phyloP scores from a whole-genome alignment of 2,888 invertebrate genomes.

The Arge pagana region DNA sequence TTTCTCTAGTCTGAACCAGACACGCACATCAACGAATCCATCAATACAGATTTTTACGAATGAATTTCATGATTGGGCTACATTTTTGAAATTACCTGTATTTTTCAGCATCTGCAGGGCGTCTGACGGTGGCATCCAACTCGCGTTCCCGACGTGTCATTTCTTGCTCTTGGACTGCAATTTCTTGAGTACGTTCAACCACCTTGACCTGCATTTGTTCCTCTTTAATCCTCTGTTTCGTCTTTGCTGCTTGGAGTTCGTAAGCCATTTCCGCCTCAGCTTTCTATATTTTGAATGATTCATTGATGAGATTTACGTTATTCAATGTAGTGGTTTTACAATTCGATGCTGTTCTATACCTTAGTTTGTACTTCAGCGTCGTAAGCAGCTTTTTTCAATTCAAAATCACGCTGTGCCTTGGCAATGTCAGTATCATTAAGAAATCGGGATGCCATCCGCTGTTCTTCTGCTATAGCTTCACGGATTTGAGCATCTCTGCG shows the following conservation, averaged over 20 bases:
- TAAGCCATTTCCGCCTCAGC: constrained; percentile 94
- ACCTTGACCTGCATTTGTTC: constrained; percentile 97
- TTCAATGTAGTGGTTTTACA: not conserved
- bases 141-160: constrained; percentile 90
- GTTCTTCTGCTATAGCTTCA: constrained; percentile 95
- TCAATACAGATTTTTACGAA: not conserved
- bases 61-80: not conserved
- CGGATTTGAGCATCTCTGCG: constrained; percentile 89
- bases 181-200: constrained; percentile 90
- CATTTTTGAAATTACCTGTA: constrained; percentile 56
- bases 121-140: constrained; percentile 88
- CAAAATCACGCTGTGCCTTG: constrained; percentile 94
- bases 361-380: constrained; percentile 96
- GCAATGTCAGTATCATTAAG: constrained; percentile 97
- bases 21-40: not conserved
- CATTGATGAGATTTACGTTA: not conserved
- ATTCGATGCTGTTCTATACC: too few relatives aligned
- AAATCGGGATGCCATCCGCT: constrained; percentile 92
- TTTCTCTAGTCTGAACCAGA: constrained; percentile 77
- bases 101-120: constrained; percentile 96
- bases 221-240: constrained; percentile 93
- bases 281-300: constrained; percentile 60
- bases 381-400: constrained; percentile 95
- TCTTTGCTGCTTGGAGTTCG: constrained; percentile 92
- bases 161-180: constrained; percentile 95